Percentiles rank a stretch among this genome's conserved stretches.
Conservation (phyloP, 2,113 vertebrate genomes). For the Ammodytes marinus region DNA sequence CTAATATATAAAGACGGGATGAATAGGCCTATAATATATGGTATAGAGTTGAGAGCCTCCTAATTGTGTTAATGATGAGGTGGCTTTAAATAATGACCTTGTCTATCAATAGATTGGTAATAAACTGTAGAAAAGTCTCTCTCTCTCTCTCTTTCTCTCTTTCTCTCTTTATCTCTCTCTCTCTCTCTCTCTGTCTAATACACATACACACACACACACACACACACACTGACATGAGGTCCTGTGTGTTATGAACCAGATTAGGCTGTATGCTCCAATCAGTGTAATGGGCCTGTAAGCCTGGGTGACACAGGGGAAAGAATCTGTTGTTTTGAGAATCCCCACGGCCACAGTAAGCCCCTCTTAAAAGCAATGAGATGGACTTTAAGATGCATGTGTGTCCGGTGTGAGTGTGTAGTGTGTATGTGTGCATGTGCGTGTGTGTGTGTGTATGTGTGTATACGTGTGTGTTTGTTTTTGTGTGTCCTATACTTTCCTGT, state of each 20-base stretch:
- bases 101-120: conserved; percentile 31
- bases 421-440: conserved; percentile 33
- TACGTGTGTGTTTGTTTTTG: neutral
- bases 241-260: conserved; percentile 73
- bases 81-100: conserved; percentile 21
- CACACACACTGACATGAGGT: conserved; percentile 52
- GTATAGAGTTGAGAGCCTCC: neutral
- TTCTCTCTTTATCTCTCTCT: neutral
- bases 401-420: conserved; percentile 34
- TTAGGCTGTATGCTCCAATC: conserved; percentile 80
- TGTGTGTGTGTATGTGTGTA: conserved; percentile 29
- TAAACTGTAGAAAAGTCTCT: conserved; percentile 1
- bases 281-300: conserved; percentile 82
- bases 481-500: conserved; percentile 36
- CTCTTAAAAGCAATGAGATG: conserved; percentile 78
- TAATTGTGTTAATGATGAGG: conserved; percentile 22
- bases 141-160: neutral
- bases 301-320: conserved; percentile 73
- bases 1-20: neutral
- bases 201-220: conserved; percentile 7
- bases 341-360: conserved; percentile 73
- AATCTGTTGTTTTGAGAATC: conserved; percentile 79
- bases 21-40: conserved; percentile 3
- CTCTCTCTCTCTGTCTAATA: neutral
- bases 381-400: conserved; percentile 63